Evolutionary conservation across 2,888 invertebrate species (phyloP).

Genomic region (Holacanthella duospinosa): DNA sequence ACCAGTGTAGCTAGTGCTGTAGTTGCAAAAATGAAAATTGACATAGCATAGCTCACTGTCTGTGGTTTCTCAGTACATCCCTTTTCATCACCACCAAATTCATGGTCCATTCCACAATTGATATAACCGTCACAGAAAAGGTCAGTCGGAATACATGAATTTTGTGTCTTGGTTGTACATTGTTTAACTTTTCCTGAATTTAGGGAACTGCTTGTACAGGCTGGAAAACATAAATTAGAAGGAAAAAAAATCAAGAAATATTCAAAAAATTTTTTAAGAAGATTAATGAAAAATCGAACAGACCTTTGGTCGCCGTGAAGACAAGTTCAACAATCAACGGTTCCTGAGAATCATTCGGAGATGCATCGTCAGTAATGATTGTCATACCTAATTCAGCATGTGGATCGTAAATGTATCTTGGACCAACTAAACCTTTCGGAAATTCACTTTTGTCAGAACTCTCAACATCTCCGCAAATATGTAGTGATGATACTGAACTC

Average conservation of each 20-base stretch:
- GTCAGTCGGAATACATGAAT: neutral
- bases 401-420: constrained; percentile 11
- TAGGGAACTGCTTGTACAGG: neutral
- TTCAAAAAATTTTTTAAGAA: neutral
- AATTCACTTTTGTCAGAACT: constrained; percentile 13
- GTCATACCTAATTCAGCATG: constrained; percentile 11
- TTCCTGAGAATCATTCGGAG: constrained; percentile 9
- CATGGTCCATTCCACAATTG: constrained; percentile 30
- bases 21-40: constrained; percentile 34
- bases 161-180: constrained; percentile 9
- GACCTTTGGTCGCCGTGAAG: constrained; percentile 31
- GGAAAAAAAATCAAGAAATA: neutral
- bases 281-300: neutral
- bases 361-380: constrained; percentile 11
- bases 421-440: constrained; percentile 12
- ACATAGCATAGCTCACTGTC: constrained; percentile 11
- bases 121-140: constrained; percentile 31
- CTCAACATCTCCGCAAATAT: constrained; percentile 12
- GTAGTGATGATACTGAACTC: neutral
- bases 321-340: constrained; percentile 28
- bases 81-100: constrained; percentile 32
- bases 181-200: constrained; percentile 2
- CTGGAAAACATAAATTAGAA: neutral
- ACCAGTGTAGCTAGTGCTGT: constrained; percentile 32
- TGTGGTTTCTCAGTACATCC: constrained; percentile 17